These are phyloP conservation scores for Rhagonycha lutea DNA, from an alignment of 2,888 invertebrate genomes.

Conservation along the genomic window DNA sequence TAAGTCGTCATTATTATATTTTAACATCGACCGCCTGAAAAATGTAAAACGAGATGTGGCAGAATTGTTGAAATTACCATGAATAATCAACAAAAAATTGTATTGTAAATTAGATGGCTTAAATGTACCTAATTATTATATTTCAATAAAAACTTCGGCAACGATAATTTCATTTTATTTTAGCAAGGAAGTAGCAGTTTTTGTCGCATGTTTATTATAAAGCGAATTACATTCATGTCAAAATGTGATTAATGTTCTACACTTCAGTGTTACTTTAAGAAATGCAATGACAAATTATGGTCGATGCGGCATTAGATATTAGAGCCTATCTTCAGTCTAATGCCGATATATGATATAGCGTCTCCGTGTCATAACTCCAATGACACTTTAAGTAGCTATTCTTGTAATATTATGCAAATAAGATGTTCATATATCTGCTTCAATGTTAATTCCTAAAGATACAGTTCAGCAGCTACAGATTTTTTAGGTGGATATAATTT, in stretches of 20 bases:
- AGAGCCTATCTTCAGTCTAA: conserved; percentile 27
- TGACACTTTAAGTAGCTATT: conserved; percentile 27
- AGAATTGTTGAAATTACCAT: not conserved
- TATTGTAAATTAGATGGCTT: not conserved
- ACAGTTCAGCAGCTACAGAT: not conserved
- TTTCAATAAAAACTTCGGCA: conserved; percentile 8
- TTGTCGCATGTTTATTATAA: conserved; percentile 27
- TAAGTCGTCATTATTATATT: not conserved
- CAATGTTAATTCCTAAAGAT: not conserved
- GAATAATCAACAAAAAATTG: not conserved
- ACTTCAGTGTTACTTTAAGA: conserved; percentile 41
- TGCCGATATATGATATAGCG: conserved; percentile 22
- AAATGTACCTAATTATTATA: conserved; percentile 3
- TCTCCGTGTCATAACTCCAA: conserved; percentile 14
- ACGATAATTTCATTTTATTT: conserved; percentile 16
- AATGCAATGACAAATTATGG: conserved; percentile 47
- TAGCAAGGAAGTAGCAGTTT: conserved; percentile 11
- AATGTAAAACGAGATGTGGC: not conserved
- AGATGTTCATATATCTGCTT: not conserved
- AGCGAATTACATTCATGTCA: conserved; percentile 36
- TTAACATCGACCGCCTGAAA: not conserved
- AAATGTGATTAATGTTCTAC: conserved; percentile 40
- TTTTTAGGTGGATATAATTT: not conserved
- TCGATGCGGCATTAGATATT: conserved; percentile 42
- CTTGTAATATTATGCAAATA: conserved; percentile 27